Evolutionary conservation across 2,797 vertebrate genomes (phyloP), one percentile per base, ranked within the genome.

Genomic region (Novumbra hubbsi): DNA sequence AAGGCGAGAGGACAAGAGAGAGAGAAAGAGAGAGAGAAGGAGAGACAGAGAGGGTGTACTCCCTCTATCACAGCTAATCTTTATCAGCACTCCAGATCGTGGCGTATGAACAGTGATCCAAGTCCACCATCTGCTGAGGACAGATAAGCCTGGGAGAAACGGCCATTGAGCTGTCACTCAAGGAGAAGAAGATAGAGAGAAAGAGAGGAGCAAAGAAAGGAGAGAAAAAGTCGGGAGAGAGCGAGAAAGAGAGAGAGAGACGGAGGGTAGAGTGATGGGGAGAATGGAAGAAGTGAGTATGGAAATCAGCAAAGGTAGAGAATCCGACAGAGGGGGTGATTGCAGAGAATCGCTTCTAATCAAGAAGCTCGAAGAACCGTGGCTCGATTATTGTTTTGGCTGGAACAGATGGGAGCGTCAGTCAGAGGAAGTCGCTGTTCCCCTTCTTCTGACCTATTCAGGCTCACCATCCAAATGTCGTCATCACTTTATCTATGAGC

Each of bases 81-180:
- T 97, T 98, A 98, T 98, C 96, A 93, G 90, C 93, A 92, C 93
- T 94, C 95, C 96, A 96, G 95, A 98, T 98, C 96, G 93, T 95
- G 94, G 95, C 93, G 94, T 95, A 95, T 95, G 95, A 96, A 96
- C 95, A 98, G 96, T 95, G 96, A 97, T 98, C 97, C 96, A 98
- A 98, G 96, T 96, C 96, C 95, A 95, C 96, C 96, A 98, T 98
- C 96, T 98, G 97, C 96, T 97, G 95, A 94, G 95, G 95, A 94
- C 94, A 97, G 97, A 98, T 98, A 98, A 98, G 96, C 95, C 79
- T 95, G 94, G 91, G 94, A 96, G 96, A 96, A 96, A 95, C 91
- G 94, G 95, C 95, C 93, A 95, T 94, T 95, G 95, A 95, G 96
- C 96, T 98, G 96, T 98, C 96, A 97, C 94, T 94, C 93, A 96